phyloP scores from a whole-genome alignment of 2,888 invertebrate genomes.

The Lasioglossum malachurum region DNA sequence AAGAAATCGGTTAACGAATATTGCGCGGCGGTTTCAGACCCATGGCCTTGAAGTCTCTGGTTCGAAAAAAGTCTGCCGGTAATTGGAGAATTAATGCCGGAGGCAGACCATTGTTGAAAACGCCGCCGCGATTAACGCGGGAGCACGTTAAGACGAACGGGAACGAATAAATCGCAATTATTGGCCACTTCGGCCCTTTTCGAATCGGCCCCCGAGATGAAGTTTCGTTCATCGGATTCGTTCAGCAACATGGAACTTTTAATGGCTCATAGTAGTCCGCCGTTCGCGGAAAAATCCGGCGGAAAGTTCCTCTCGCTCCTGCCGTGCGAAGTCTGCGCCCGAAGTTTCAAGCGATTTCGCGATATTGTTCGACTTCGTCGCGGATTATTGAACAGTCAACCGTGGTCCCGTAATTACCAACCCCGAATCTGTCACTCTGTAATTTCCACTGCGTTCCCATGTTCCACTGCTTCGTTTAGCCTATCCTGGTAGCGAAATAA shows the following conservation, averaged over 20 bases:
- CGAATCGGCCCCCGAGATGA: slow-evolving; percentile 45
- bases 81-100: slow-evolving; percentile 60
- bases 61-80: slow-evolving; percentile 14
- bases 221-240: slow-evolving; percentile 69
- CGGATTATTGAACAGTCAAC: slow-evolving; percentile 44
- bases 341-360: slow-evolving; percentile 65
- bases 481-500: not conserved
- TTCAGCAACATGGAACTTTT: slow-evolving; percentile 71
- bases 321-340: slow-evolving; percentile 46
- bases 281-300: slow-evolving; percentile 54
- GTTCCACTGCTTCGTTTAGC: not conserved
- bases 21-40: not conserved
- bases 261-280: slow-evolving; percentile 60
- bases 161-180: slow-evolving; percentile 67
- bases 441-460: slow-evolving; percentile 13
- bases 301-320: slow-evolving; percentile 44
- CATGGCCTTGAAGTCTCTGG: slow-evolving; percentile 22
- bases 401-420: slow-evolving; percentile 28
- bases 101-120: slow-evolving; percentile 32
- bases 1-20: not conserved
- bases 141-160: slow-evolving; percentile 33
- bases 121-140: slow-evolving; percentile 54
- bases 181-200: slow-evolving; percentile 64
- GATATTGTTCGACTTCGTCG: slow-evolving; percentile 58
- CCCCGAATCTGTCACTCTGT: slow-evolving; percentile 1